A percentile compares a stretch with the other conserved stretches of the same genome.
phyloP scores from a whole-genome alignment of 2,113 vertebrate genomes.

The Macquaria ambigua region DNA sequence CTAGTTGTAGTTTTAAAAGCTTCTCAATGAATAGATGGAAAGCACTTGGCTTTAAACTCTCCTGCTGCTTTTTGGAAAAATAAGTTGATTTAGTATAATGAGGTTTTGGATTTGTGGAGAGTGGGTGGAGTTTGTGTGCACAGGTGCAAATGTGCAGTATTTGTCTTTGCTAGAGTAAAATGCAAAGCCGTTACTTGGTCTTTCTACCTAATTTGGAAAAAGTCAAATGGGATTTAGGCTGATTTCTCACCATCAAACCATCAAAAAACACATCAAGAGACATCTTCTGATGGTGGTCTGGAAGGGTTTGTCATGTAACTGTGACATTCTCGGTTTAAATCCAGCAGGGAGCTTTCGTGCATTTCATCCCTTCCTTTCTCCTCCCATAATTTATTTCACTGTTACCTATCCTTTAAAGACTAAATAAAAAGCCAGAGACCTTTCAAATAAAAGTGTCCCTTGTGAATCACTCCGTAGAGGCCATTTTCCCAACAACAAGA shows the following conservation, averaged over 20 bases:
- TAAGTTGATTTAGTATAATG: background rate
- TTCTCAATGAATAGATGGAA: conserved; percentile 1
- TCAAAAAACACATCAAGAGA: background rate
- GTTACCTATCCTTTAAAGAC: background rate
- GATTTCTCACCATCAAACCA: background rate
- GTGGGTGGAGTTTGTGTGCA: background rate
- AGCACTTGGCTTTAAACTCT: background rate
- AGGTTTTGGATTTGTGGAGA: background rate
- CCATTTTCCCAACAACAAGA: background rate
- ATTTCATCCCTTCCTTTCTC: background rate
- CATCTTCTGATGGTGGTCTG: background rate
- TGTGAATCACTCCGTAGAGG: background rate
- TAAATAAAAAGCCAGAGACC: conserved; percentile 8
- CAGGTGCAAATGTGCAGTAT: background rate
- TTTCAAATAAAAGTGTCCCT: background rate
- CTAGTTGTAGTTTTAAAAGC: background rate
- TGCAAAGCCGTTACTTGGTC: background rate
- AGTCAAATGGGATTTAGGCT: background rate
- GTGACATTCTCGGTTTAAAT: background rate
- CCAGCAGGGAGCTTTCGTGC: background rate
- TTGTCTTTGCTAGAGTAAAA: background rate
- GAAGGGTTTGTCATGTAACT: background rate
- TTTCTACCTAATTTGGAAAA: conserved; percentile 1
- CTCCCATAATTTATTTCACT: background rate
- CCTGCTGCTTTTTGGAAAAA: background rate